These are phyloP conservation scores for Phortica magna DNA, from an alignment of 2,888 invertebrate species.

Conservation along the genomic window DNA sequence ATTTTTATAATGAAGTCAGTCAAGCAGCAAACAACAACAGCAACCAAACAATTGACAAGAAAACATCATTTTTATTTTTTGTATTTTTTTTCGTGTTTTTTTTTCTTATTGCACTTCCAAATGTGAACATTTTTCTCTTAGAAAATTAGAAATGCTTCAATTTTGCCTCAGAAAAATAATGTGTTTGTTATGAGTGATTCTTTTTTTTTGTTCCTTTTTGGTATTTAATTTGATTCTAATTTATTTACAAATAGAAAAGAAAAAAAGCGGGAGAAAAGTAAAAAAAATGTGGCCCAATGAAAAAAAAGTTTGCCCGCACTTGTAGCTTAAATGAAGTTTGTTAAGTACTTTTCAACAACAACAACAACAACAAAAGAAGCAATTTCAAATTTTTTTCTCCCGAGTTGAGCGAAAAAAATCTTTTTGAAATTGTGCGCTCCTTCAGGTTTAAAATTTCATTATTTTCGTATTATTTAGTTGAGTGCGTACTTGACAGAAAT, in stretches of 20 bases:
- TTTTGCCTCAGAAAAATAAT: conserved; percentile 14
- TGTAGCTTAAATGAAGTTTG: conserved; percentile 68
- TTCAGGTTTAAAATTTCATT: conserved; percentile 70
- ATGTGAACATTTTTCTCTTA: conserved; percentile 20
- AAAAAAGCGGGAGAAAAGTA: conserved; percentile 44
- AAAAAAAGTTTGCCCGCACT: conserved; percentile 50
- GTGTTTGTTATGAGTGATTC: neutral
- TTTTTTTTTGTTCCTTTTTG: conserved; percentile 31
- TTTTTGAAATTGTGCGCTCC: conserved; percentile 24
- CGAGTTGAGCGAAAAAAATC: conserved; percentile 38
- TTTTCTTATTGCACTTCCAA: conserved; percentile 37
- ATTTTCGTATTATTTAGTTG: conserved; percentile 63
- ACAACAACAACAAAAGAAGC: conserved; percentile 24
- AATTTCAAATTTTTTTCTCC: conserved; percentile 15
- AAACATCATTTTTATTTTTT: conserved; percentile 37
- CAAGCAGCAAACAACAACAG: conserved; percentile 50
- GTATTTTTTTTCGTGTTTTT: conserved; percentile 33
- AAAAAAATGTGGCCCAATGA: conserved; percentile 11
- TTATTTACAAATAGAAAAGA: conserved; percentile 44
- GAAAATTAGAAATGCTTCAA: conserved; percentile 39
- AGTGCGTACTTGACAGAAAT: conserved; percentile 48
- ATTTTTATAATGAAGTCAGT: conserved; percentile 69
- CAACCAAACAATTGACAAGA: conserved; percentile 31
- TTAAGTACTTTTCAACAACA: conserved; percentile 61
- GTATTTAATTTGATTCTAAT: conserved; percentile 66